Base-by-base conservation (phyloP, 2,797 vertebrate genomes). In the Pempheris klunzingeri region DNA sequence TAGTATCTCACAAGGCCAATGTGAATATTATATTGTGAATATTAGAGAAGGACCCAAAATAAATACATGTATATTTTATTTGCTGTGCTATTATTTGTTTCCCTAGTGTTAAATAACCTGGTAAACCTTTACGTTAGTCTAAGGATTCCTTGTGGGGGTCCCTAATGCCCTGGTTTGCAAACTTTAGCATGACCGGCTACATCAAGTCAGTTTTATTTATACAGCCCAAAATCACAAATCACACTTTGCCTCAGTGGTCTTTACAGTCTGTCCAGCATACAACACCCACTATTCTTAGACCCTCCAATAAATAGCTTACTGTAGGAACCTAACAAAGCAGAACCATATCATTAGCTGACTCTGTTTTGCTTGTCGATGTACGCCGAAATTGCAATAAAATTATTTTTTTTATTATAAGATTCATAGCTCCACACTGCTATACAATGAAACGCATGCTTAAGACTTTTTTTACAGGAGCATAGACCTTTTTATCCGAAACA, bases 61-160 rank as follows among this genome's bases (percentile, higher is more conserved):
- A 20, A 12, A 66, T 17, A 6, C n/a, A 41, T 13, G 8, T 9
- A 39, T 15, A 38, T 5, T 41, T 39, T n/a, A n/a, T n/a, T n/a
- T n/a, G n/a, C n/a, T n/a, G n/a, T n/a, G n/a, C n/a, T n/a, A 68
- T 24, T 60, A 38, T 47, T 38, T 22, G 17, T 12, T 54, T 67
- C 1, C 18, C 3, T 2, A 5, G 13, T 43, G n/a, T n/a, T n/a
- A n/a, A 47, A 28, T 46, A 28, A 47, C 20, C 22, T 14, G 2
- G 2, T 57, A 30, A 43, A 12, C 36, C 17, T 12, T 71, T 61
- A 18, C 10, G 44, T 28, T 14, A 50, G 8, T 70, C 17, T 55
- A 5, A 34, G 3, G n/a, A 34, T 3, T 39, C 20, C 65, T n/a
- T 64, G 13, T 47, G 20, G 14, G 4, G 24, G 2, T 17, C 17